phyloP scores from a whole-genome alignment of 2,797 vertebrate genomes.

The Paramormyrops hopkinsi region DNA sequence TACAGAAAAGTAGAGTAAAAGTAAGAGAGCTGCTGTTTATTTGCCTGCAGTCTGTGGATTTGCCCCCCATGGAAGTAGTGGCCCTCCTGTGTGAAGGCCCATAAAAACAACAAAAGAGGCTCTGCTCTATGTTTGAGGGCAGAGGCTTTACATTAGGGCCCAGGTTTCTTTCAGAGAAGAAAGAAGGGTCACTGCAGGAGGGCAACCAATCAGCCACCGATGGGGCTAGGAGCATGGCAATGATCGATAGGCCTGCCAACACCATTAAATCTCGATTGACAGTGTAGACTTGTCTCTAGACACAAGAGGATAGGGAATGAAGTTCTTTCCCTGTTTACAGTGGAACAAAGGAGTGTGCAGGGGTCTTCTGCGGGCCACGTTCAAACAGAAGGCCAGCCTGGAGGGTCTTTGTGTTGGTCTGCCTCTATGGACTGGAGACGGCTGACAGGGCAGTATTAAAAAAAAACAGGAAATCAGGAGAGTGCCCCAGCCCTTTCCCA shows the following conservation, averaged over 20 bases:
- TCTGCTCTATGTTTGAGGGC: background rate
- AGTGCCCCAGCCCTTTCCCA: conserved; percentile 14
- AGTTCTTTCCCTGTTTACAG: conserved; percentile 72
- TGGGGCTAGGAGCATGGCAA: conserved; percentile 18
- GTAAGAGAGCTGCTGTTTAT: background rate
- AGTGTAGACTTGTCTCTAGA: conserved; percentile 46
- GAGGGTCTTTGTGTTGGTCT: conserved; percentile 57
- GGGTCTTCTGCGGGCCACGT: conserved; percentile 58
- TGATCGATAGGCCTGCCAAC: conserved; percentile 66
- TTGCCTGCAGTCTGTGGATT: background rate
- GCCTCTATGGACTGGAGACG: conserved; percentile 56
- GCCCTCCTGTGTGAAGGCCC: background rate
- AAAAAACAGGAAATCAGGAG: conserved; percentile 22
- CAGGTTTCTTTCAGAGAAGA: conserved; percentile 7
- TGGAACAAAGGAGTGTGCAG: conserved; percentile 61
- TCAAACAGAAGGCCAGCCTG: conserved; percentile 63
- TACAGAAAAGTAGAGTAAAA: background rate
- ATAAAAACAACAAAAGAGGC: conserved; percentile 16
- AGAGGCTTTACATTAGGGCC: conserved; percentile 14
- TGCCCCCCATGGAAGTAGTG: background rate
- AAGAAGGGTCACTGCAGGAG: conserved; percentile 14
- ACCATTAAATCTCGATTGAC: conserved; percentile 46
- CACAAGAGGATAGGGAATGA: conserved; percentile 61
- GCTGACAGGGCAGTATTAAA: conserved; percentile 65
- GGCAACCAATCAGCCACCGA: conserved; percentile 8